These are phyloP conservation scores for Limosa lapponica DNA, from an alignment of 2,797 vertebrate genomes.

Conservation along the genomic window DNA sequence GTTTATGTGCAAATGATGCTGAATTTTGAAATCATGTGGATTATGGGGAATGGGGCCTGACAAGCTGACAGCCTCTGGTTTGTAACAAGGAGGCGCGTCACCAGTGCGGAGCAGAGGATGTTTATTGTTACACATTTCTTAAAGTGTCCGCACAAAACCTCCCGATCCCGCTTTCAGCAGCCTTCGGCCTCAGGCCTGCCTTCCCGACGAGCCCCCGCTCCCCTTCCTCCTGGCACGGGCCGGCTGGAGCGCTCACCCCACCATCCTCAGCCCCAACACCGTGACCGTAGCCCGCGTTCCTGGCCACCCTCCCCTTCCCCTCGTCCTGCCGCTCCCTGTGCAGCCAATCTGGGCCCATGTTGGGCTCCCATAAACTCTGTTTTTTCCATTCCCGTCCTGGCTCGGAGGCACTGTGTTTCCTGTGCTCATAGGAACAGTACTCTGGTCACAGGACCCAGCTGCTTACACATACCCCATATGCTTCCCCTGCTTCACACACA, in stretches of 20 bases:
- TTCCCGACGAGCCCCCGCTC: neutral
- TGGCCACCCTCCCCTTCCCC: slow-evolving; percentile 48
- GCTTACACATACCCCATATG: slow-evolving; percentile 71
- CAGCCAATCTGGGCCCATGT: slow-evolving; percentile 62
- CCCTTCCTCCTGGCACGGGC: neutral
- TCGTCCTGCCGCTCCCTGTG: neutral
- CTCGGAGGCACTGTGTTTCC: slow-evolving; percentile 67
- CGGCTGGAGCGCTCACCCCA: accelerated
- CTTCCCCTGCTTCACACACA: slow-evolving; percentile 67
- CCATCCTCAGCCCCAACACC: neutral
- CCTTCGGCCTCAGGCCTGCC: slow-evolving; percentile 25
- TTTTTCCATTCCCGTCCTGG: slow-evolving; percentile 70
- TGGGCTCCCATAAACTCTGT: slow-evolving; percentile 71
- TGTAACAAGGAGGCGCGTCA: slow-evolving; percentile 84
- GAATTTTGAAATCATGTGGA: slow-evolving; percentile 84
- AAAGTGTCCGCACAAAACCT: slow-evolving; percentile 76
- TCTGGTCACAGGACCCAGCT: slow-evolving; percentile 73
- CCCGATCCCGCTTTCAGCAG: slow-evolving; percentile 61
- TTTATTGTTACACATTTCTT: slow-evolving; percentile 82
- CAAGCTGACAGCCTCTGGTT: slow-evolving; percentile 87
- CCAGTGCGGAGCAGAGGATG: slow-evolving; percentile 81
- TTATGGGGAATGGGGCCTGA: slow-evolving; percentile 85
- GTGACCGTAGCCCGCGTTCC: neutral
- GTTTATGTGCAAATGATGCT: slow-evolving; percentile 84
- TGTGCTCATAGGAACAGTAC: slow-evolving; percentile 69